Percentiles rank a stretch among this genome's conserved stretches.
phyloP scores from a whole-genome alignment of 2,888 invertebrate species.

The Acanthosoma haemorrhoidale region DNA sequence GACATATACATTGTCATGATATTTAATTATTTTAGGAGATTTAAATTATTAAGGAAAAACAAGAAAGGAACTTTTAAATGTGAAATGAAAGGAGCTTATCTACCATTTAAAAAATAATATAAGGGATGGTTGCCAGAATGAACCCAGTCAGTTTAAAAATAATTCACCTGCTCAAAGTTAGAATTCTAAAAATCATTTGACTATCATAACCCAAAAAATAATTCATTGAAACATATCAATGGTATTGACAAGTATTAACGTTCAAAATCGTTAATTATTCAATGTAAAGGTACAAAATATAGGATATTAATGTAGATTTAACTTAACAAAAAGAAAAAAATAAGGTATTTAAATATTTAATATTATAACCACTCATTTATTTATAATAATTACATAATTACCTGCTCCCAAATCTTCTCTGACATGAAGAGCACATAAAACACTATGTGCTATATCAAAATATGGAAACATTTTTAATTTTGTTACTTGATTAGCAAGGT shows the following conservation, averaged over 20 bases:
- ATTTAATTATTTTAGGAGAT: too few relatives aligned
- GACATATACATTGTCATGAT: too few relatives aligned
- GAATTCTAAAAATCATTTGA: constrained; percentile 1
- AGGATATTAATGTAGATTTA: background rate
- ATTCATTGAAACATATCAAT: background rate
- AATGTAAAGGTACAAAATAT: background rate
- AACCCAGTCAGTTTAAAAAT: constrained; percentile 21
- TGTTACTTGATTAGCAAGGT: constrained; percentile 97
- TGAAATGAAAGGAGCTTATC: too few relatives aligned
- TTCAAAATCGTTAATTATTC: too few relatives aligned
- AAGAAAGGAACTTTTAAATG: too few relatives aligned
- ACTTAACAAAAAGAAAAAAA: background rate
- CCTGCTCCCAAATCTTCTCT: constrained; percentile 91
- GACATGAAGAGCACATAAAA: constrained; percentile 88
- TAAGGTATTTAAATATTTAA: background rate
- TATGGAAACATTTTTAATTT: constrained; percentile 99
- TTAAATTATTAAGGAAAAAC: too few relatives aligned
- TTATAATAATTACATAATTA: constrained; percentile 49
- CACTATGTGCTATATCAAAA: constrained; percentile 96
- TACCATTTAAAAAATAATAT: constrained; percentile 11
- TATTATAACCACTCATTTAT: background rate
- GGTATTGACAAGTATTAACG: too few relatives aligned
- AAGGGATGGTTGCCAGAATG: background rate
- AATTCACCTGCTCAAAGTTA: background rate
- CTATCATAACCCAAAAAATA: too few relatives aligned